These are phyloP conservation scores for Epiblema foenella DNA, from an alignment of 2,888 invertebrate species.

Conservation along the genomic window DNA sequence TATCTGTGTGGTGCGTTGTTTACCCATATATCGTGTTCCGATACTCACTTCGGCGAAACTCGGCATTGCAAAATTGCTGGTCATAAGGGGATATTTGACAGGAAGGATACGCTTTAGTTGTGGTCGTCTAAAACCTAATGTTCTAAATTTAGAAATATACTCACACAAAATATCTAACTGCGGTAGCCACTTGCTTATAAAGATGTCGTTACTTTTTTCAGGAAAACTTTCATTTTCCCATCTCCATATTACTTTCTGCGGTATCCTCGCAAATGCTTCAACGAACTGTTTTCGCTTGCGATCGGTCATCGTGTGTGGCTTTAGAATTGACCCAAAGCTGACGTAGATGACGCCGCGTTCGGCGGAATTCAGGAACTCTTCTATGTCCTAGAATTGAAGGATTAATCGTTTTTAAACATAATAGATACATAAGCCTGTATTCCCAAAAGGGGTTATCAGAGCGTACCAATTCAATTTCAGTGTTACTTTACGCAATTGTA, in stretches of 20 bases:
- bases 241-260: slow-evolving; percentile 90
- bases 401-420: background rate
- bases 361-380: slow-evolving; percentile 85
- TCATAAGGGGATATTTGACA: background rate
- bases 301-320: slow-evolving; percentile 85
- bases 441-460: no score
- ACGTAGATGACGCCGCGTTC: slow-evolving; percentile 88
- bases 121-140: background rate
- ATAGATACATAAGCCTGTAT: no score
- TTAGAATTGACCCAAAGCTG: slow-evolving; percentile 90
- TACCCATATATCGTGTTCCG: no score
- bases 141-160: slow-evolving; percentile 55
- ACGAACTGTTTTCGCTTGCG: slow-evolving; percentile 84
- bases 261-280: slow-evolving; percentile 85
- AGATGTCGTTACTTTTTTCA: slow-evolving; percentile 84
- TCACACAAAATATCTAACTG: slow-evolving; percentile 89
- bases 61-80: background rate
- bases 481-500: no score
- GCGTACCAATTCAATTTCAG: no score
- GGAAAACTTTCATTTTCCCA: slow-evolving; percentile 86
- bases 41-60: no score
- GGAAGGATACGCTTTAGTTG: no score
- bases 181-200: slow-evolving; percentile 86
- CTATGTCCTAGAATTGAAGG: slow-evolving; percentile 79
- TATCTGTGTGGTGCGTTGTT: no score